phyloP scores from a whole-genome alignment of 2,888 invertebrate genomes.

The Drosophila bunnanda region DNA sequence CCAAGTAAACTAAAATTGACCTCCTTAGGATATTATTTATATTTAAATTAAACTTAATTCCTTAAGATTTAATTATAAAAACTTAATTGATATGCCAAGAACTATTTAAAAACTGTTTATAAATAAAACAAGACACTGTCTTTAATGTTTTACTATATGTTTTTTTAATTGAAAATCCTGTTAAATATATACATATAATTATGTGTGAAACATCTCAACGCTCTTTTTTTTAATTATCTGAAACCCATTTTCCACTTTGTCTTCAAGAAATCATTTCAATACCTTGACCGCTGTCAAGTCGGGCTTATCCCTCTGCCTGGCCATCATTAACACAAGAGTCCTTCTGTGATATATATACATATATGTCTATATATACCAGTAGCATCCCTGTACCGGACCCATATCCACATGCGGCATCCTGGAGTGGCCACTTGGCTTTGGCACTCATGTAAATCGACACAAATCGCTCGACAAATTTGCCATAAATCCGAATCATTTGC shows the following conservation, averaged over 20 bases:
- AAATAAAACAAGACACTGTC: neutral
- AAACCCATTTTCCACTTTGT: neutral
- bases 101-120: neutral
- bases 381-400: neutral
- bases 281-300: constrained; percentile 17
- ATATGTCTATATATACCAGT: neutral
- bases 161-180: neutral
- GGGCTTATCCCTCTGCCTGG: neutral
- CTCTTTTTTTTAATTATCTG: neutral
- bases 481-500: constrained; percentile 78
- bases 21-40: too few relatives aligned
- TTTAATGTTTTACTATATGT: neutral
- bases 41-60: neutral
- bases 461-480: constrained; percentile 78
- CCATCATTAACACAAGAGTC: neutral
- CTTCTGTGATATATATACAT: neutral
- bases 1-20: too few relatives aligned
- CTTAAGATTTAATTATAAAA: neutral
- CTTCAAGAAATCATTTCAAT: constrained; percentile 1
- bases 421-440: constrained; percentile 79
- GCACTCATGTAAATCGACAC: constrained; percentile 78
- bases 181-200: neutral
- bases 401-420: constrained; percentile 51
- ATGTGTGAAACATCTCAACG: neutral
- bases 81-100: neutral